Base-by-base conservation (phyloP, 2,113 vertebrate species). In the Sisor rabdophorus region DNA sequence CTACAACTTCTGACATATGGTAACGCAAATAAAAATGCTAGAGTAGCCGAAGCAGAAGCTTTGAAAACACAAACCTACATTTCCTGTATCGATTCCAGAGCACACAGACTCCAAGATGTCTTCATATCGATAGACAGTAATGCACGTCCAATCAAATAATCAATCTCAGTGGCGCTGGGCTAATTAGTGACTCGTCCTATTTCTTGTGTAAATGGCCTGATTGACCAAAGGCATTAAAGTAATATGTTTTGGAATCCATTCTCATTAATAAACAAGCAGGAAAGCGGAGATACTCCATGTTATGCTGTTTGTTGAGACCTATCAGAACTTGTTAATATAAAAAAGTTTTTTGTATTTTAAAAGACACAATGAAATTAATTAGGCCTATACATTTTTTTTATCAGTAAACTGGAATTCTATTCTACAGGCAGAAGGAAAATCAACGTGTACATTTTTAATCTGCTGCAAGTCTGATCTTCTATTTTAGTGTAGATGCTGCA, bases 101-200 rank as follows among this genome's bases (percentile, higher is more conserved):
- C 71, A 83, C 81, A 80, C 83, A 78, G 72, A 61, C 58, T 74
- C 56, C 71, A 76, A 84, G 72, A 77, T 85, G 82, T 84, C 80
- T 75, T 47, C 40, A 22, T 85, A 87, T 87, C 82, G 85, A 89
- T 82, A 81, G 69, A 28, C 71, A 22, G 85, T 89, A 90, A 89
- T 87, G 80, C 3, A 59, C 87, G 81, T 88, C 61, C 84, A 80
- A 71, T 75, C 55, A 74, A 70, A 82, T 65, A 80, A 89, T 89
- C 73, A 88, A 89, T 87, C 79, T 22, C 75, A 68, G 82, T 74
- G 24, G 70, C 63, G 73, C 74, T 40, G 71, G 79, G 79, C 85
- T 89, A 84, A 86, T 88, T 86, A 81, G 80, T 64, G 73, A 53
- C 75, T 77, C 73, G 78, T 81, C 71, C 73, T 44, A 52, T 30